These are phyloP conservation scores for Prochilodus magdalenae DNA, from an alignment of 2,113 vertebrate genomes.

Conservation along the genomic window DNA sequence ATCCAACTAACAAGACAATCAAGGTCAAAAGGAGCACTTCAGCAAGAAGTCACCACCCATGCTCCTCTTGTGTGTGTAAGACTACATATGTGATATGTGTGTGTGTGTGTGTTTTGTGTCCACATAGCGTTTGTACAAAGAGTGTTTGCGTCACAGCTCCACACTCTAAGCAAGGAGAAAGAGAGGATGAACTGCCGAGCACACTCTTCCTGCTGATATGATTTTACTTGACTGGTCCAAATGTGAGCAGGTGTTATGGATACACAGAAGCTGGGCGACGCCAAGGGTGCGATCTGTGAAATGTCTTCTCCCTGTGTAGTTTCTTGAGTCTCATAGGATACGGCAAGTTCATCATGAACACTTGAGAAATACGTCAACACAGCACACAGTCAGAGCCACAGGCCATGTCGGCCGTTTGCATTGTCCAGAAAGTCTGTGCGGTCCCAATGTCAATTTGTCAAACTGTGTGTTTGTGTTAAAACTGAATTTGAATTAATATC, in stretches of 20 bases:
- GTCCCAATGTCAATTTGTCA: background rate
- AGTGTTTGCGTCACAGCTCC: background rate
- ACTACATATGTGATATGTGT: background rate
- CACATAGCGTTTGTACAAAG: background rate
- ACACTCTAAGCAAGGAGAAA: slow-evolving; percentile 23
- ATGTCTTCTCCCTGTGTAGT: slow-evolving; percentile 33
- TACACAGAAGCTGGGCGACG: slow-evolving; percentile 35
- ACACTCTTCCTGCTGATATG: slow-evolving; percentile 26
- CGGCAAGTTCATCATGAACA: slow-evolving; percentile 47
- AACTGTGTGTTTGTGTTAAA: background rate
- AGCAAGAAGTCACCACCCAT: background rate
- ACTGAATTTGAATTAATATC: background rate
- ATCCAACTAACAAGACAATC: background rate
- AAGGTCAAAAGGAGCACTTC: background rate
- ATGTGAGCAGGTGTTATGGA: slow-evolving; percentile 56
- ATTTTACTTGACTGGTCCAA: slow-evolving; percentile 49
- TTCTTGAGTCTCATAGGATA: slow-evolving; percentile 46
- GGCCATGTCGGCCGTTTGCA: slow-evolving; percentile 11
- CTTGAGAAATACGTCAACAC: slow-evolving; percentile 52
- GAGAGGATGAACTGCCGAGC: slow-evolving; percentile 11
- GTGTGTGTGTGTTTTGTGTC: slow-evolving; percentile 12
- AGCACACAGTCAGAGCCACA: slow-evolving; percentile 36
- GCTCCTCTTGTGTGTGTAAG: no score
- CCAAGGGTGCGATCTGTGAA: slow-evolving; percentile 49
- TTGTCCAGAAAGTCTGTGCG: slow-evolving; percentile 13